Base-by-base conservation (phyloP, 2,113 vertebrate genomes). In the Solenodon paradoxus region DNA sequence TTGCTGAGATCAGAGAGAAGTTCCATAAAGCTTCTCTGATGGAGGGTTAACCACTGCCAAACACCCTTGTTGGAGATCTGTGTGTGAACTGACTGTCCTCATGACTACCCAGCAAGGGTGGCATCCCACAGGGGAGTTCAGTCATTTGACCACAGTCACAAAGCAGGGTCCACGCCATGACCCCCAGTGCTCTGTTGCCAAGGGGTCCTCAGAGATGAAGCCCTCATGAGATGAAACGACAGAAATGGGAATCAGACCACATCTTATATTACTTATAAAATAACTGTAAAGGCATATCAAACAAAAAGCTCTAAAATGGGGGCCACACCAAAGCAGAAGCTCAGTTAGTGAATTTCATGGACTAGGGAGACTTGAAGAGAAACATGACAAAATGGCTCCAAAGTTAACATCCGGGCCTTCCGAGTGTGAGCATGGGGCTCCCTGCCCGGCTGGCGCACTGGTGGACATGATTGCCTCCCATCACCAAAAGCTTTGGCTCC, bases 381-480 rank as follows among this genome's bases (percentile, higher is more conserved):
- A 97, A 93, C 2, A 17, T 91, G 90, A 78, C 92, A 90, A 75
- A 86, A 90, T 69, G 22, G 38, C 78, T 83, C 40, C 55, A 71
- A 74, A 49, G 69, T 12, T 17, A 80, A 49, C 20, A 61, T 86
- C 59, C 35, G 63, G 88, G 42, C 20, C 13, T 4, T 85, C 20
- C 22, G 40, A 7, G 24, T 45, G 82, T 24, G 75, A 40, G 5
- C 40, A 81, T 51, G 88, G 95, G 77, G 26, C 64, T 86, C 75
- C 61, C 19, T 59, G 5, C 8, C 11, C 16, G 2, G 42, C n/a
- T n/a, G n/a, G n/a, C n/a, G n/a, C 11, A n/a, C 8, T 38, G 32
- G 17, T 9, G 81, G 88, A 83, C 9, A 47, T 16, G 42, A 87
- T 1, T 2, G 22, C 30, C 55, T 59, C 92, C 88, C 3, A 22